These are phyloP conservation scores for Drosophila micromelanica DNA, from an alignment of 1,140 invertebrate genomes.

Conservation along the genomic window DNA sequence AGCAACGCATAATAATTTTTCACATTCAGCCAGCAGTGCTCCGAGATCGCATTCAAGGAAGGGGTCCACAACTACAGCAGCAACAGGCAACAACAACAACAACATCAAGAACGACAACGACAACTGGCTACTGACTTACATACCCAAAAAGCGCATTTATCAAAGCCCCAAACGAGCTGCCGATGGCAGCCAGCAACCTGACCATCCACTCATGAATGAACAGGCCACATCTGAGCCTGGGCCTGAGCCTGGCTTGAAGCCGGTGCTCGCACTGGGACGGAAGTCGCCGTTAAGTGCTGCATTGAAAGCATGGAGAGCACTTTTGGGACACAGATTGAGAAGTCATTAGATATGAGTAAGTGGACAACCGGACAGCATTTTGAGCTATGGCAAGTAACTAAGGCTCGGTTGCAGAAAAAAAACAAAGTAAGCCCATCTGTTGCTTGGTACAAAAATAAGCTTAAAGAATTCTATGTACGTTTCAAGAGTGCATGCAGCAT, in stretches of 20 bases:
- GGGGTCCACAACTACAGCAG: slow-evolving; percentile 11
- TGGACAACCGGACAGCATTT: slow-evolving; percentile 53
- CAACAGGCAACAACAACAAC: slow-evolving; percentile 27
- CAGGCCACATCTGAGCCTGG: slow-evolving; percentile 28
- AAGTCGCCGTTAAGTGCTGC: slow-evolving; percentile 51
- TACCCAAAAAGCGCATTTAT: slow-evolving; percentile 81
- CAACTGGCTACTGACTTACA: slow-evolving; percentile 81
- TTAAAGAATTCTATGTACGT: background rate
- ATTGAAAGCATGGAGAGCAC: slow-evolving; percentile 38
- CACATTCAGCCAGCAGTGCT: slow-evolving; percentile 56
- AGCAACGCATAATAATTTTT: slow-evolving; percentile 82
- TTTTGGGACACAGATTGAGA: slow-evolving; percentile 79
- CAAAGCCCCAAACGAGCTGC: slow-evolving; percentile 60
- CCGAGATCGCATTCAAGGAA: slow-evolving; percentile 31
- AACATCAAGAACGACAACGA: slow-evolving; percentile 30
- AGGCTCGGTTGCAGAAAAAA: background rate
- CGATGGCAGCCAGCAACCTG: slow-evolving; percentile 11
- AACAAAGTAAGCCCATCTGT: slow-evolving; percentile 11
- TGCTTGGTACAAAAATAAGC: background rate
- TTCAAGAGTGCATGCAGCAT: background rate
- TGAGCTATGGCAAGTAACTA: slow-evolving; percentile 55
- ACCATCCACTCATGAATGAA: slow-evolving; percentile 62
- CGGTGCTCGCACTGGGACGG: slow-evolving; percentile 29
- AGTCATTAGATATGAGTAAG: slow-evolving; percentile 70
- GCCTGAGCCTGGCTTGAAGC: background rate